A percentile compares a stretch with the other conserved stretches of the same genome.
Evolutionary conservation across 2,888 invertebrate genomes (phyloP).

Genomic region (Baccha elongata): DNA sequence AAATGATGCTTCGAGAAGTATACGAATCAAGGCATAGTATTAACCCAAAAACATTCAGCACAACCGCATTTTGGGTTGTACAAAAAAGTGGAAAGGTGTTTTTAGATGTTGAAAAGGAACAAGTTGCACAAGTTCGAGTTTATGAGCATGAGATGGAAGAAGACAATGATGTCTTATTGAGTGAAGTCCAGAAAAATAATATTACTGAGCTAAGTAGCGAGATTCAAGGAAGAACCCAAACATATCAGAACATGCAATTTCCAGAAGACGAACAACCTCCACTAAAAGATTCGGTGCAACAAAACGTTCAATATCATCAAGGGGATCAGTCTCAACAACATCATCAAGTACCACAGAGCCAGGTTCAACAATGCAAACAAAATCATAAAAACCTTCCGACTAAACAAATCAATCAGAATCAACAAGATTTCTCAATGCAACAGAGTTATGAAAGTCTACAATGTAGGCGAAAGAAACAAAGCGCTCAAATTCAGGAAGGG

Average conservation of each 20-base stretch:
- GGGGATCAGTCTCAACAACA: too few relatives aligned
- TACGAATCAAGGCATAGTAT: constrained; percentile 79
- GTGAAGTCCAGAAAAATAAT: not conserved
- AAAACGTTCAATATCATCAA: not conserved
- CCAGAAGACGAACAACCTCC: not conserved
- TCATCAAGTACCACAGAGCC: too few relatives aligned
- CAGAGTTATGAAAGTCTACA: not conserved
- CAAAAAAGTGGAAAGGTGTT: constrained; percentile 77
- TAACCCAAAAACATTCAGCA: constrained; percentile 72
- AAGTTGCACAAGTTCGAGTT: not conserved
- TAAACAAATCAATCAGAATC: too few relatives aligned
- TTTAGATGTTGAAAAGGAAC: constrained; percentile 76
- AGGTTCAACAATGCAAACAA: too few relatives aligned
- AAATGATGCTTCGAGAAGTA: constrained; percentile 80
- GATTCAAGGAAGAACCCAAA: not conserved
- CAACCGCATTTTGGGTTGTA: constrained; percentile 80
- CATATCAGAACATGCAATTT: too few relatives aligned
- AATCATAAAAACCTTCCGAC: too few relatives aligned
- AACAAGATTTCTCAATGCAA: too few relatives aligned
- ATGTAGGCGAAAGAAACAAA: too few relatives aligned
- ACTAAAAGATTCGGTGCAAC: not conserved
- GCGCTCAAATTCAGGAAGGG: not conserved
- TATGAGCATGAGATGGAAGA: constrained; percentile 12
- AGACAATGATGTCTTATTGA: constrained; percentile 5
- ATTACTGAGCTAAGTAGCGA: not conserved